Evolutionary conservation across 2,797 vertebrate genomes (phyloP).

Genomic region (Forpus xanthops): DNA sequence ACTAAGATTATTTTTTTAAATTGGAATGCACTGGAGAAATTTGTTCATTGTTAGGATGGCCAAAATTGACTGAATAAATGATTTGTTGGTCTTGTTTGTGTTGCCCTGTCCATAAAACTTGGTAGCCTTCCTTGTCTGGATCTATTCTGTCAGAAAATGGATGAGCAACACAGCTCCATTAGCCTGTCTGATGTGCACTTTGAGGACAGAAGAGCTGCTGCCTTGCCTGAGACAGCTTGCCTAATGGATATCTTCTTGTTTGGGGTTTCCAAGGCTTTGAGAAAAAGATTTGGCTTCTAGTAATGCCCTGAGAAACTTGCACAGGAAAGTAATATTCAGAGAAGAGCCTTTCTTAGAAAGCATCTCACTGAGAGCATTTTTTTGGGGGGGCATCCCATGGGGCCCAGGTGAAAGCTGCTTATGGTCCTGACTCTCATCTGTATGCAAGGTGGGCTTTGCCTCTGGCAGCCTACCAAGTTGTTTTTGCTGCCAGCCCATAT

Average conservation of each 20-base stretch:
- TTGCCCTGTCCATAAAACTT: neutral
- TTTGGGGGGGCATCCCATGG: accelerated
- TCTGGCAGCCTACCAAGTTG: neutral
- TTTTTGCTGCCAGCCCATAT: neutral
- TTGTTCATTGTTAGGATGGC: neutral
- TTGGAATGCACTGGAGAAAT: neutral
- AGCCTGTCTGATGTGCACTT: accelerated
- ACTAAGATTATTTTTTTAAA: neutral
- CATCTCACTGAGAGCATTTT: neutral
- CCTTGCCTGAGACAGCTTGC: neutral
- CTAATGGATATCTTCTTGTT: neutral
- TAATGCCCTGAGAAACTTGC: neutral
- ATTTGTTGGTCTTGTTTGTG: neutral
- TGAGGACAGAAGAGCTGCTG: neutral
- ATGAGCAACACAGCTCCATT: accelerated
- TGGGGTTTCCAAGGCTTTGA: neutral
- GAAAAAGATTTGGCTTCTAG: neutral
- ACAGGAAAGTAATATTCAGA: neutral
- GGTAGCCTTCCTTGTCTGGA: neutral
- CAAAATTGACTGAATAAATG: neutral
- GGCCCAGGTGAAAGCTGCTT: neutral
- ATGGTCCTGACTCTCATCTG: accelerated
- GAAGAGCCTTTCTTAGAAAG: neutral
- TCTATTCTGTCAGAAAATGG: neutral
- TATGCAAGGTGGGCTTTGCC: neutral